Evolutionary conservation across 2,797 vertebrate genomes (phyloP).

Genomic region (Gymnodraco acuticeps): DNA sequence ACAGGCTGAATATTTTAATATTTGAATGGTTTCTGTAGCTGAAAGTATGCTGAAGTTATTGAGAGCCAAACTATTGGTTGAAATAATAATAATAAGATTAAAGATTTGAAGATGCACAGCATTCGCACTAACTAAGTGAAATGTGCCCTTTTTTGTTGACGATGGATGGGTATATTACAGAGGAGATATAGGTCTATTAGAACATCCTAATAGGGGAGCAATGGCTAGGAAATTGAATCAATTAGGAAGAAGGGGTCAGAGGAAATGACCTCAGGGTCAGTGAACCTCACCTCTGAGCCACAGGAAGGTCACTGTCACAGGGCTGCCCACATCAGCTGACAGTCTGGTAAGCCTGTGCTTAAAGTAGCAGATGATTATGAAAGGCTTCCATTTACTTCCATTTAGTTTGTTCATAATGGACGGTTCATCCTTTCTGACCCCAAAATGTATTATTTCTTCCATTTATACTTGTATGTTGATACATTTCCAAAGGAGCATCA

Average conservation of each 20-base stretch:
- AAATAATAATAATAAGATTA: no score
- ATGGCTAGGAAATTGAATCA: conserved; percentile 84
- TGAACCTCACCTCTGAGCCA: conserved; percentile 68
- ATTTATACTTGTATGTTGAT: background rate
- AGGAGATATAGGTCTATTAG: conserved; percentile 55
- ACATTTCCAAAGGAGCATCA: background rate
- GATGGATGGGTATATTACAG: conserved; percentile 40
- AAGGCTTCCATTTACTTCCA: background rate
- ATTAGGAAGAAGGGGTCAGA: conserved; percentile 84
- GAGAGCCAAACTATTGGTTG: no score
- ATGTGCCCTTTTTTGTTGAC: conserved; percentile 31
- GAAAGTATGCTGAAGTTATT: no score
- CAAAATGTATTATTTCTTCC: background rate
- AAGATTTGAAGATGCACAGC: no score
- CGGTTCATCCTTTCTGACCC: background rate
- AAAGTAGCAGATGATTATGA: conserved; percentile 5
- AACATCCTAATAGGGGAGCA: conserved; percentile 78
- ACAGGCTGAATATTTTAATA: no score
- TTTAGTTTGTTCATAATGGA: background rate
- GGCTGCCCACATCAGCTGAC: conserved; percentile 43
- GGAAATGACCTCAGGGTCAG: conserved; percentile 82
- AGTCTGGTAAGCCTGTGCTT: conserved; percentile 29
- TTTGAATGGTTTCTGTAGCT: no score
- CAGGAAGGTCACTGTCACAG: conserved; percentile 71
- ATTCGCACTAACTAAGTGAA: background rate